A percentile compares a stretch with the other conserved stretches of the same genome.
Evolutionary conservation across 2,797 vertebrate genomes (phyloP).

Genomic region (Synaphobranchus kaupii): DNA sequence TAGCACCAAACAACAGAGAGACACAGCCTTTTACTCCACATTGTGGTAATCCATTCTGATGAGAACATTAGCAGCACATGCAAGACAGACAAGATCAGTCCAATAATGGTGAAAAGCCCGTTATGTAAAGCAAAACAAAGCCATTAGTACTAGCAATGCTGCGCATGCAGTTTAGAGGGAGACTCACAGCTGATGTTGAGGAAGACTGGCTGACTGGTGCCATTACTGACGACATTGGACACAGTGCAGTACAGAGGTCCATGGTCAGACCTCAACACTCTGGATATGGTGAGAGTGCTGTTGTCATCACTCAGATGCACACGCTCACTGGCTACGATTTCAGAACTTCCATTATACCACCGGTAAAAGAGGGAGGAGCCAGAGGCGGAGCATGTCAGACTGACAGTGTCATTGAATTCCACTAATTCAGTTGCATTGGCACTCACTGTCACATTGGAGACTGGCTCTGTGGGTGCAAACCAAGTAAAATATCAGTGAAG

Average conservation of each 20-base stretch:
- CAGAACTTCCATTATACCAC: slow-evolving; percentile 51
- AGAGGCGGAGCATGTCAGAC: slow-evolving; percentile 41
- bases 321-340: slow-evolving; percentile 37
- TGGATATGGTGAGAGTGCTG: slow-evolving; percentile 44
- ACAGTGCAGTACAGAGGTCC: slow-evolving; percentile 43
- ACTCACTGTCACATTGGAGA: slow-evolving; percentile 35
- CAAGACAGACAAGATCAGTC: not conserved
- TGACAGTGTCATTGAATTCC: slow-evolving; percentile 48
- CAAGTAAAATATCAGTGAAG: not conserved
- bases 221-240: slow-evolving; percentile 46
- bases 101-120: not conserved
- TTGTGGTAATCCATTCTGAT: not conserved
- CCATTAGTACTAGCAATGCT: not conserved
- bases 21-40: not conserved
- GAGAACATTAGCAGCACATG: not conserved
- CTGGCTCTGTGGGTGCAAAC: slow-evolving; percentile 45
- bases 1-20: not conserved
- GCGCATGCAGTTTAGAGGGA: slow-evolving; percentile 10
- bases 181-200: slow-evolving; percentile 59
- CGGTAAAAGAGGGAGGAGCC: slow-evolving; percentile 43
- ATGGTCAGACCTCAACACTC: slow-evolving; percentile 42
- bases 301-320: slow-evolving; percentile 37
- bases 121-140: not conserved
- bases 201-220: slow-evolving; percentile 38
- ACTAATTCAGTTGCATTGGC: slow-evolving; percentile 36